Evolutionary conservation across 2,888 invertebrate genomes (phyloP).

Genomic region (Cataglyphis rosenhaueri): DNA sequence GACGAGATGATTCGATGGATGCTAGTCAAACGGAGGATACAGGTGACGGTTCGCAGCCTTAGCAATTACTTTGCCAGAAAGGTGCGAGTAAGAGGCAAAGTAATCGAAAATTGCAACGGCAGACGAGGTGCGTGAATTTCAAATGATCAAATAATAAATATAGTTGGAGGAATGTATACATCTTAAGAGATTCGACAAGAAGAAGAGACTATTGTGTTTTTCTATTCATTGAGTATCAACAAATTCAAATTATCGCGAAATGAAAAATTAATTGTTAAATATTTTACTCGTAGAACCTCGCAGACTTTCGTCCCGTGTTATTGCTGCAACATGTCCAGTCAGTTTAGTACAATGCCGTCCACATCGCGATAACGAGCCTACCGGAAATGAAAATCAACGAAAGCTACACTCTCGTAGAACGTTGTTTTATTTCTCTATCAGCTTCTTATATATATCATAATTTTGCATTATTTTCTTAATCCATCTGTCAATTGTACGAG

Average conservation of each 20-base stretch:
- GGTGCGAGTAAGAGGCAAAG: constrained; percentile 69
- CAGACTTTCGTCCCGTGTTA: constrained; percentile 77
- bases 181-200: background rate
- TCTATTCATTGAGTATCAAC: background rate
- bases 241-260: background rate
- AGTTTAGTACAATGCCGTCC: constrained; percentile 83
- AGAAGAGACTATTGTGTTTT: background rate
- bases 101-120: constrained; percentile 71
- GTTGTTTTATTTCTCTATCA: constrained; percentile 47
- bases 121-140: constrained; percentile 71
- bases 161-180: background rate
- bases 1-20: constrained; percentile 72
- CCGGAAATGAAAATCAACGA: constrained; percentile 67
- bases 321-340: constrained; percentile 81
- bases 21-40: constrained; percentile 72
- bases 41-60: constrained; percentile 74
- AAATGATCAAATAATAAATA: constrained; percentile 28
- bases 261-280: background rate
- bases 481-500: background rate
- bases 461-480: constrained; percentile 38
- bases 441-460: constrained; percentile 11
- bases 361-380: constrained; percentile 77
- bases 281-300: constrained; percentile 69
- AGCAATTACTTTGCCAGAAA: constrained; percentile 75
- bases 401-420: constrained; percentile 60